Base-by-base conservation (phyloP, 2,797 vertebrate genomes). In the Prionace glauca region DNA sequence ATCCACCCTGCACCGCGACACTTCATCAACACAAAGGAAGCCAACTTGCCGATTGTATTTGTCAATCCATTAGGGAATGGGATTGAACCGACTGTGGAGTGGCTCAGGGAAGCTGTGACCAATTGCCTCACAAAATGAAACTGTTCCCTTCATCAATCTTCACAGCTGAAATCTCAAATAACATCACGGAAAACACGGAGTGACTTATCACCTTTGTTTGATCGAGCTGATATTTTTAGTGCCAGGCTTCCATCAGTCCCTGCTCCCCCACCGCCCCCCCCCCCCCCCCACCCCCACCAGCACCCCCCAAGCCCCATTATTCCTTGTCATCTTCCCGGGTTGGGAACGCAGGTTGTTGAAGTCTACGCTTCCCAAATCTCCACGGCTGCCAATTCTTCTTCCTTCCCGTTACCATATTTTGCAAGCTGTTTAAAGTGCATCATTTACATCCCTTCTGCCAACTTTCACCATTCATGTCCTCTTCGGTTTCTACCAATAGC, bases 221-320 rank as follows among this genome's bases (percentile, higher is more conserved):
- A 36, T 41, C 4, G 4, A 11, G 9, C 32, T n/a, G 29, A 11
- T 41, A 4, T 20, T 36, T 3, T 36, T 18, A 81, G 41, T 36
- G 14, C 79, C 11, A 81, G 79, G 41, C 5, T 36, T 81, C 79
- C 18, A 32, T 41, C 3, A 69, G 18, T 69, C 18, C 3, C 67
- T 69, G 18, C 65, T 0, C 0, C 29, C 71, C 26, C 79, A n/a
- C n/a, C n/a, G n/a, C n/a, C n/a, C n/a, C 0, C 0, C 29, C 71
- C 26, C 79, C 14, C 32, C 74, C 74, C 74, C 72, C 26, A 72
- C 71, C 71, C 26, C 7, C 26, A 32, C 5, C 32, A n/a, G n/a
- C 71, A 26, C 71, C 71, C 20, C 67, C 67, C 67, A 69, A 29
- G 24, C 26, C 71, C 26, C 5, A 2, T 7, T 56, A 29, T 18